Evolutionary conservation across 2,113 vertebrate species (phyloP).

Genomic region (Rhea americana): DNA sequence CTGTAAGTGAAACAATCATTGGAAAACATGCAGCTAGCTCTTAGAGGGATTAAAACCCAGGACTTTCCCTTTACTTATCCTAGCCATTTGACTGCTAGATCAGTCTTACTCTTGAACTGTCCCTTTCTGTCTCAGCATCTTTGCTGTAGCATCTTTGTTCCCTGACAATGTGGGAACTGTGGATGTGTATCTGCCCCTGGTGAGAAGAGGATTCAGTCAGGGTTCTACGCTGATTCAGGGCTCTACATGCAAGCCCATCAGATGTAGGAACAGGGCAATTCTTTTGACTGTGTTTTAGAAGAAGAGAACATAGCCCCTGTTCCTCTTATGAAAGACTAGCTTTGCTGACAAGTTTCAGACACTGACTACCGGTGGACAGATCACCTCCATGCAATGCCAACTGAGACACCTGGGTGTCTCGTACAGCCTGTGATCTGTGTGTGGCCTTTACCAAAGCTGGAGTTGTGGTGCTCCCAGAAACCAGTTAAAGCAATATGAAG

Average conservation of each 20-base stretch:
- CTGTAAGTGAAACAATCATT: neutral
- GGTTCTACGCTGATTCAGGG: neutral
- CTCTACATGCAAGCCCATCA: neutral
- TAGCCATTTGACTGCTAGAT: neutral
- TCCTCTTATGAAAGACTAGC: neutral
- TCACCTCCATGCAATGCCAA: neutral
- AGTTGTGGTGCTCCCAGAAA: constrained; percentile 23
- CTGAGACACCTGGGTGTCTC: neutral
- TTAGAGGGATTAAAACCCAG: neutral
- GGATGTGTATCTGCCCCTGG: neutral
- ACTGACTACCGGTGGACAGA: neutral
- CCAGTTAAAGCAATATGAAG: constrained; percentile 27
- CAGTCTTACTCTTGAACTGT: neutral
- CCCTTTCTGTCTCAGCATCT: neutral
- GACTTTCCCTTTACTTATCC: neutral
- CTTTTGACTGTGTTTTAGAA: neutral
- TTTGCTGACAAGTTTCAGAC: neutral
- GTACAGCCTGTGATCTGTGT: constrained; percentile 3
- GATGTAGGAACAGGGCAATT: neutral
- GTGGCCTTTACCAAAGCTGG: constrained; percentile 37
- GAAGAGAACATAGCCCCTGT: neutral
- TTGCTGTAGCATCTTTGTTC: neutral
- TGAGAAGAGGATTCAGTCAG: neutral
- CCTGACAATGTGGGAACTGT: neutral
- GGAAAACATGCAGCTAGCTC: neutral